These are phyloP conservation scores for Colletes latitarsis DNA, from an alignment of 1,140 invertebrate species.

Conservation along the genomic window DNA sequence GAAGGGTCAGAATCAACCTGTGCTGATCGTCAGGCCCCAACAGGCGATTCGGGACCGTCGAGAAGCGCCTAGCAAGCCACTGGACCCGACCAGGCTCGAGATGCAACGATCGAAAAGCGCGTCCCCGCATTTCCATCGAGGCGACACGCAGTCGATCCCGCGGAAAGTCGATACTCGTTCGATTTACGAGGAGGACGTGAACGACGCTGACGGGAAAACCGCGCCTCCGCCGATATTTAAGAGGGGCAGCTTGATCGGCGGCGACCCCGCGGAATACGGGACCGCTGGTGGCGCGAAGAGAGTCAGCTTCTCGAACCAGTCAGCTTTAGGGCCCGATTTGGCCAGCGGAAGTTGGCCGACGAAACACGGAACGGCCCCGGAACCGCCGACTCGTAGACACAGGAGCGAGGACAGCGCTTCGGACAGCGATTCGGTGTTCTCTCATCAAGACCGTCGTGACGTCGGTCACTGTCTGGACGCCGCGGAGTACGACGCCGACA, in stretches of 20 bases:
- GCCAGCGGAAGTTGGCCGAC: conserved; percentile 79
- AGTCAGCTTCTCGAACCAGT: conserved; percentile 81
- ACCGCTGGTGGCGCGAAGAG: conserved; percentile 75
- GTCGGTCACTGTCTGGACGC: conserved; percentile 21
- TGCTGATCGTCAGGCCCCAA: conserved; percentile 74
- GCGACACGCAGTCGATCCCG: not conserved
- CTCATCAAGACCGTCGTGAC: conserved; percentile 55
- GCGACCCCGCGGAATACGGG: conserved; percentile 71
- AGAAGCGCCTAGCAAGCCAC: conserved; percentile 34
- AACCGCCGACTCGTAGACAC: conserved; percentile 81
- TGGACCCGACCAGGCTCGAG: conserved; percentile 18
- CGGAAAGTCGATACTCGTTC: conserved; percentile 41
- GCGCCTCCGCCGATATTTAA: conserved; percentile 81
- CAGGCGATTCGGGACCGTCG: conserved; percentile 68
- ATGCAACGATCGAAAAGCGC: conserved; percentile 64
- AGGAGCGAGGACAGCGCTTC: conserved; percentile 65
- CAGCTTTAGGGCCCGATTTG: conserved; percentile 59
- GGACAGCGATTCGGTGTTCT: conserved; percentile 63
- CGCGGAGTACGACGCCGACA: conserved; percentile 74
- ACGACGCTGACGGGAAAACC: conserved; percentile 49
- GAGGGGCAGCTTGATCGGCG: conserved; percentile 79
- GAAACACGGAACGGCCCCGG: conserved; percentile 81
- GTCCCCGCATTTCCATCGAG: conserved; percentile 64
- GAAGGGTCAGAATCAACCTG: conserved; percentile 75
- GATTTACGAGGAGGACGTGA: conserved; percentile 61